These are phyloP conservation scores for Muschampia plurimacula DNA, from an alignment of 2,888 invertebrate genomes.

Conservation along the genomic window DNA sequence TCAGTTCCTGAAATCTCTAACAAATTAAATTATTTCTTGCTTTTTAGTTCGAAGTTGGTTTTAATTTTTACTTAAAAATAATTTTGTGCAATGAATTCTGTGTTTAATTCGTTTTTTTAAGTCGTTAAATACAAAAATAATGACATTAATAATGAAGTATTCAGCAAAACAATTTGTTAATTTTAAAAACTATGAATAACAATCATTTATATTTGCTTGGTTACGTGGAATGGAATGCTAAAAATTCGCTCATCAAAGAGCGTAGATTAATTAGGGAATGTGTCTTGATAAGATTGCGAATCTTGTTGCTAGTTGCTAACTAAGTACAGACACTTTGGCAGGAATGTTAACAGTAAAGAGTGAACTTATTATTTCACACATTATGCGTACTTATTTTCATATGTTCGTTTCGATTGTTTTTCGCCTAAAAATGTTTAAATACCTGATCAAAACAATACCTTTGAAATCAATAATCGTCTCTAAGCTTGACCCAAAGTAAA, in stretches of 20 bases:
- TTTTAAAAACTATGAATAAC: neutral
- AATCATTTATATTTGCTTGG: constrained; percentile 22
- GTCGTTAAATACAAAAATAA: no score
- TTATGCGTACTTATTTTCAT: neutral
- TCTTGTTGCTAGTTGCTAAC: constrained; percentile 43
- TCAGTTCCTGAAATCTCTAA: no score
- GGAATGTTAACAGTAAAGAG: constrained; percentile 27
- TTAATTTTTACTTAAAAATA: no score
- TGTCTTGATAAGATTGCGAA: constrained; percentile 51
- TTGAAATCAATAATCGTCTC: no score
- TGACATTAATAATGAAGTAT: no score
- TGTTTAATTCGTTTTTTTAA: no score
- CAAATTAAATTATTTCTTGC: no score
- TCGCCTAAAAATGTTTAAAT: neutral
- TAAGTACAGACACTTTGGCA: constrained; percentile 43
- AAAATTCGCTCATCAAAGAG: constrained; percentile 47
- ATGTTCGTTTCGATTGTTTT: neutral
- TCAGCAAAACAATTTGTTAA: no score
- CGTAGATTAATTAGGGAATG: constrained; percentile 49
- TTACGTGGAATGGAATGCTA: constrained; percentile 45
- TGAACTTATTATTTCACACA: neutral
- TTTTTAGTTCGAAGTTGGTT: no score
- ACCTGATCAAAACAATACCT: no score
- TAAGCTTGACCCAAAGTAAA: no score
- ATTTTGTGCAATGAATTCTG: no score